A percentile compares a stretch with the other conserved stretches of the same genome.
Evolutionary conservation across 1,140 invertebrate species (phyloP).

Genomic region (Drosophila navojoa): DNA sequence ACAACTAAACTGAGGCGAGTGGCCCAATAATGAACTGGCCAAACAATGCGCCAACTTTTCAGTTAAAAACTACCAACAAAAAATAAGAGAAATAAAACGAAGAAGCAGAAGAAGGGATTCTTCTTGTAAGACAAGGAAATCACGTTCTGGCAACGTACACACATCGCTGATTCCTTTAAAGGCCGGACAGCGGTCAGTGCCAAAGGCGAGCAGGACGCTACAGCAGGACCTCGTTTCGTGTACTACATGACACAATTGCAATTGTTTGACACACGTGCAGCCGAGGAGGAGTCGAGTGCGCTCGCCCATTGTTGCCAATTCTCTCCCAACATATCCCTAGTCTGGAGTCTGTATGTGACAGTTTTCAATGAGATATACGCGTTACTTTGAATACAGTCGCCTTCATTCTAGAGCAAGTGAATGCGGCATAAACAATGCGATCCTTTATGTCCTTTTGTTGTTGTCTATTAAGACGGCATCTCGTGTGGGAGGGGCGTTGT

Average conservation of each 20-base stretch:
- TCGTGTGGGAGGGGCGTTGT: slow-evolving; percentile 36
- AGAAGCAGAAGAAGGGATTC: slow-evolving; percentile 25
- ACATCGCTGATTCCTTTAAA: slow-evolving; percentile 68
- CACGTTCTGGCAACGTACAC: slow-evolving; percentile 67
- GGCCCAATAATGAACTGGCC: slow-evolving; percentile 63
- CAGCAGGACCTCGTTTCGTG: slow-evolving; percentile 24
- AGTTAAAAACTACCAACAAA: slow-evolving; percentile 34
- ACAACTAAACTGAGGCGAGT: slow-evolving; percentile 36
- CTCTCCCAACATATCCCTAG: slow-evolving; percentile 12
- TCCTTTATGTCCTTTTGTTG: slow-evolving; percentile 31
- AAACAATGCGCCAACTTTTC: slow-evolving; percentile 64
- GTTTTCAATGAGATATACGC: slow-evolving; percentile 61
- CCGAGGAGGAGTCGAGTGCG: slow-evolving; percentile 54
- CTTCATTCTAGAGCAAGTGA: slow-evolving; percentile 13
- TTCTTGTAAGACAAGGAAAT: slow-evolving; percentile 43
- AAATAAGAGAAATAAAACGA: slow-evolving; percentile 27
- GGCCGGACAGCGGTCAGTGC: slow-evolving; percentile 39
- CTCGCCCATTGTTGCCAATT: slow-evolving; percentile 50
- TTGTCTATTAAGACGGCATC: not conserved
- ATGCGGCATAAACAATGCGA: slow-evolving; percentile 48
- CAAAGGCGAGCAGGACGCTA: slow-evolving; percentile 21
- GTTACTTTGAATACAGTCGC: slow-evolving; percentile 66
- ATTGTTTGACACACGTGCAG: slow-evolving; percentile 76
- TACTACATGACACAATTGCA: slow-evolving; percentile 75
- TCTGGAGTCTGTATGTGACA: slow-evolving; percentile 38